A percentile compares a stretch with the other conserved stretches of the same genome.
Evolutionary conservation across 2,113 vertebrate genomes (phyloP).

Genomic region (Thermophis baileyi): DNA sequence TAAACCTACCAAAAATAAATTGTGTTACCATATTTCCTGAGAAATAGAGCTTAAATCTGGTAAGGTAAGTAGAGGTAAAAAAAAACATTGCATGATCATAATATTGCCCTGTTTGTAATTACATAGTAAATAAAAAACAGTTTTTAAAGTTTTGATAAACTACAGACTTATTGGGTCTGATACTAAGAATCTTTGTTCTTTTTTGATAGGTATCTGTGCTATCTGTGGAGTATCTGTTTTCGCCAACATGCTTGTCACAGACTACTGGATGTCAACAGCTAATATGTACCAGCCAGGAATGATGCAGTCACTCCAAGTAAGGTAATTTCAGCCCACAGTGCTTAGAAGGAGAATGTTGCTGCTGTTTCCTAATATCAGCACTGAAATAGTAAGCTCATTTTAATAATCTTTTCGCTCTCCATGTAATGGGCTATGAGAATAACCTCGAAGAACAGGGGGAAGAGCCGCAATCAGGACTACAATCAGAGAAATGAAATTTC

Average conservation of each 20-base stretch:
- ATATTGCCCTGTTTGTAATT: background rate
- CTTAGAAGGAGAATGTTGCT: background rate
- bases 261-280: slow-evolving; percentile 81
- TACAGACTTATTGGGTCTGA: background rate
- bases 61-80: background rate
- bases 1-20: background rate
- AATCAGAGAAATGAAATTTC: background rate
- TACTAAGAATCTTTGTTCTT: slow-evolving; percentile 5
- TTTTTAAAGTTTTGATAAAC: background rate
- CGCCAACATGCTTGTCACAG: slow-evolving; percentile 89
- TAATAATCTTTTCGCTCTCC: background rate
- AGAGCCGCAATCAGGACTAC: background rate
- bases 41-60: background rate
- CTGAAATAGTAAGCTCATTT: background rate
- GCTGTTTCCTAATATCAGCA: background rate
- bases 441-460: background rate
- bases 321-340: slow-evolving; percentile 43
- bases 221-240: slow-evolving; percentile 88
- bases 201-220: slow-evolving; percentile 76
- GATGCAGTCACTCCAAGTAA: slow-evolving; percentile 71
- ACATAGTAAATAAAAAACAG: background rate
- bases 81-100: background rate
- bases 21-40: background rate
- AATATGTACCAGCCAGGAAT: slow-evolving; percentile 70
- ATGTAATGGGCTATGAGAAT: background rate